phyloP scores from a whole-genome alignment of 2,888 invertebrate genomes.

The Anorthoa munda region DNA sequence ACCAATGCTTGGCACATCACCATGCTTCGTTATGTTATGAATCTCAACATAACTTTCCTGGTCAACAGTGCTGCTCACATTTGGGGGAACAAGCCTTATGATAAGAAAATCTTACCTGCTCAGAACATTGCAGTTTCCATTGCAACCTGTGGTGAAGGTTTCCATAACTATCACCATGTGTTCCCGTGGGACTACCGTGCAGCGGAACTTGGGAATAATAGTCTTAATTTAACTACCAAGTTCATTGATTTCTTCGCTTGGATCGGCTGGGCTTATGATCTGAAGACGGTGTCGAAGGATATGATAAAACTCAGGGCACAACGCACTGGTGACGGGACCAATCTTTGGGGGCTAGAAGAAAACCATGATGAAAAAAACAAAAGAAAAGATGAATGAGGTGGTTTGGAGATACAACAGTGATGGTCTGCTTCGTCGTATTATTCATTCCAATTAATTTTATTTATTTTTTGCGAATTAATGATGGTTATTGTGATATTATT shows the following conservation, averaged over 20 bases:
- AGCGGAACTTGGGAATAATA: constrained; percentile 77
- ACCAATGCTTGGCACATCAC: constrained; percentile 82
- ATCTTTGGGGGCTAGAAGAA: constrained; percentile 69
- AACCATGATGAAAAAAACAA: constrained; percentile 43
- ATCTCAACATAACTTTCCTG: constrained; percentile 92
- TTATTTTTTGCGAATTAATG: too few relatives aligned
- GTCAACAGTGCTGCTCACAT: constrained; percentile 92
- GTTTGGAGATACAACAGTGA: background rate
- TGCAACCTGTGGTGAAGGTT: constrained; percentile 76
- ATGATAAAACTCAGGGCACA: constrained; percentile 66
- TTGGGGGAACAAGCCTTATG: constrained; percentile 86
- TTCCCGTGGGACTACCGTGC: constrained; percentile 81
- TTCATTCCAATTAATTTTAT: too few relatives aligned
- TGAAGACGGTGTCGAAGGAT: constrained; percentile 71
- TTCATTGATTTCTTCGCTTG: constrained; percentile 78
- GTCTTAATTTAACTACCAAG: constrained; percentile 72
- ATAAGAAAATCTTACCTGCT: constrained; percentile 76
- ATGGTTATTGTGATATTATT: constrained; percentile 14
- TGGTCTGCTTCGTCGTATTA: background rate
- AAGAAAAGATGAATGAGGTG: constrained; percentile 10
- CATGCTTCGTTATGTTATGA: constrained; percentile 89
- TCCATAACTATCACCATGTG: constrained; percentile 79
- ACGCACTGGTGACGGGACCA: constrained; percentile 76
- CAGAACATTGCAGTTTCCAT: constrained; percentile 70
- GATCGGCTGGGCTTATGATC: constrained; percentile 79